Base-by-base conservation (phyloP, 2,797 vertebrate species). In the Lagocephalus sceleratus region DNA sequence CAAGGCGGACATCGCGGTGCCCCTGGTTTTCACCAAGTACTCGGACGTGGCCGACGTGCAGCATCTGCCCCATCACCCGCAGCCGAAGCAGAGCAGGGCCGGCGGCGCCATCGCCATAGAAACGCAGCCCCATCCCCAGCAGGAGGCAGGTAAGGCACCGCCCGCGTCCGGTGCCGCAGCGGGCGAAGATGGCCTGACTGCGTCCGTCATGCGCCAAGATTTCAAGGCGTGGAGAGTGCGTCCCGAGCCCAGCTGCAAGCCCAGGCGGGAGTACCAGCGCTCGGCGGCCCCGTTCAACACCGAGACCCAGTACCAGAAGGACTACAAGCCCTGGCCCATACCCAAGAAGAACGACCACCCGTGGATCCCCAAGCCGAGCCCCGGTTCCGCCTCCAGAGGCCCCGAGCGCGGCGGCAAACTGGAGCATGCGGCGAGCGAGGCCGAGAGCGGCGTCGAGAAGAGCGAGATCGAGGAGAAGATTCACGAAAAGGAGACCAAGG, bases 281-380 rank as follows among this genome's bases (percentile, higher is more conserved):
- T 93, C 95, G 0, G 89, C 89, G 41, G 75, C 87, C 0, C 95
- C 96, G n/a, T 98, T 99, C 56, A 89, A 84, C 66, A 94, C 82
- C 53, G 91, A 94, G 69, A 97, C 94, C 0, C 97, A 99, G 87
- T 98, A 99, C 68, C 93, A 95, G 89, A 98, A 98, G 87, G 97
- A 99, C 84, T 99, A 95, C 69, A 95, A 95, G 25, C 88, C 95
- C 11, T 99, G 96, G 96, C 96, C 97, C 26, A 93, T 99, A 57
- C 93, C 94, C 19, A 95, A 90, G 61, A 91, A 92, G 42, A 91
- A 94, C 6, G 96, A 99, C 75, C 96, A 99, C 51, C 97, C 97
- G 0, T 99, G 97, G 97, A 99, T 99, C 79, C 94, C 95, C 66
- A 98, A 95, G 69, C 72, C 90, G 0, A 78, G 88, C 67, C 85